These are phyloP conservation scores for Steinernema khuongi DNA, from an alignment of 1,140 invertebrate species.

Conservation along the genomic window DNA sequence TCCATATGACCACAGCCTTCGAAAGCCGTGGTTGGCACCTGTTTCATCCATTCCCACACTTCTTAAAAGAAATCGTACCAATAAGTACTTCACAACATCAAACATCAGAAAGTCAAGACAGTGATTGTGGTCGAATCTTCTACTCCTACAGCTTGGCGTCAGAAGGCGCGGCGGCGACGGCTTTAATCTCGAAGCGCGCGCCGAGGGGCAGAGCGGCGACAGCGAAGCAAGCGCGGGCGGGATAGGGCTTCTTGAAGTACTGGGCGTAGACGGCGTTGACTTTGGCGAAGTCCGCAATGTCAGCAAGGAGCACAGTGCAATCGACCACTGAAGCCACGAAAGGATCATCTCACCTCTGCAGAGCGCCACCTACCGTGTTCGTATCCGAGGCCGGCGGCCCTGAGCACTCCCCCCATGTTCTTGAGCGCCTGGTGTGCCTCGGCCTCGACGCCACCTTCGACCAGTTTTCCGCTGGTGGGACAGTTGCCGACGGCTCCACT, in stretches of 20 bases:
- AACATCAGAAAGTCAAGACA: too few species aligned
- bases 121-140: too few species aligned
- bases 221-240: constrained; percentile 66
- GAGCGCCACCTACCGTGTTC: constrained; percentile 64
- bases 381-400: constrained; percentile 69
- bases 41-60: too few species aligned
- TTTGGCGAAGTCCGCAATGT: constrained; percentile 72
- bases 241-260: constrained; percentile 72
- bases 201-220: constrained; percentile 69
- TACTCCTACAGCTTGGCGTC: too few species aligned
- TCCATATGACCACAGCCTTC: too few species aligned
- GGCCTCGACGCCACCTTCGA: constrained; percentile 69
- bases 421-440: constrained; percentile 72
- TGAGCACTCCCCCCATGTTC: constrained; percentile 72
- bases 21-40: too few species aligned
- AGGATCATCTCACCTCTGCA: constrained; percentile 11
- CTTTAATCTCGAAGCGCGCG: constrained; percentile 75
- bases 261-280: constrained; percentile 79
- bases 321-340: constrained; percentile 69
- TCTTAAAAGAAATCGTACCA: too few species aligned
- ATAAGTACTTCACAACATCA: too few species aligned
- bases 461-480: constrained; percentile 66
- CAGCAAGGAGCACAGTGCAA: constrained; percentile 74
- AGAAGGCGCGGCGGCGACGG: constrained; percentile 66
- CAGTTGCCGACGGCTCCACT: constrained; percentile 77